Base-by-base conservation (phyloP, 1,140 invertebrate species). In the Zaprionus lachaisei region DNA sequence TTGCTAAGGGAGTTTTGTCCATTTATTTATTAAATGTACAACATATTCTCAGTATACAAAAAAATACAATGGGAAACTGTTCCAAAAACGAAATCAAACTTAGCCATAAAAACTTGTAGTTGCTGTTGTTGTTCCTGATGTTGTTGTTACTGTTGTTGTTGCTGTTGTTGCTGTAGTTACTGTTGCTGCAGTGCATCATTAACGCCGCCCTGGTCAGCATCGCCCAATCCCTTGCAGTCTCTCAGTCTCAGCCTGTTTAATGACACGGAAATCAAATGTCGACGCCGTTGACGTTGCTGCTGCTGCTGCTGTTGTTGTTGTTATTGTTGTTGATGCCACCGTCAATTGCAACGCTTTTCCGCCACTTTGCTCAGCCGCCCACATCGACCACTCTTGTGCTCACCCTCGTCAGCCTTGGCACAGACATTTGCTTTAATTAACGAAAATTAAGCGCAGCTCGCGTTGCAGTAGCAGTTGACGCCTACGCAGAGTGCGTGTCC, bases 351-450 rank as follows among this genome's bases (percentile, higher is more conserved):
- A 79, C 77, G 79, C 60, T 79, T 89, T 84, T 89, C 66, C 79
- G 71, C 61, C 79, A 70, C 63, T 66, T 71, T 75, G 71, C 38
- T 44, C 62, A 77, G 72, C 24, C 55, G 34, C 61, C 60, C 37
- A 55, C 49, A 28, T 34, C 44, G 24, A 34, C 34, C 57, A 26
- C 54, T 22, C 37, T n/a, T 3, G 31, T 34, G 4, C 51, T 60
- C 7, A n/a, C 28, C 28, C 12, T 20, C 4, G 22, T 7, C 60
- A 72, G 54, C 70, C 60, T 47, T 58, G 55, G 38, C 31, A 51
- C 49, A 44, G 57, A 79, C 84, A 89, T 89, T 89, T 81, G 85
- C 80, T 90, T 90, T 91, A 90, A 90, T 90, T 90, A 90, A 90
- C 79, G 58, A 77, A 80, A 91, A 90, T 87, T 87, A 77, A 87